phyloP scores from a whole-genome alignment of 2,113 vertebrate genomes.

The Melanerpes aurifrons region DNA sequence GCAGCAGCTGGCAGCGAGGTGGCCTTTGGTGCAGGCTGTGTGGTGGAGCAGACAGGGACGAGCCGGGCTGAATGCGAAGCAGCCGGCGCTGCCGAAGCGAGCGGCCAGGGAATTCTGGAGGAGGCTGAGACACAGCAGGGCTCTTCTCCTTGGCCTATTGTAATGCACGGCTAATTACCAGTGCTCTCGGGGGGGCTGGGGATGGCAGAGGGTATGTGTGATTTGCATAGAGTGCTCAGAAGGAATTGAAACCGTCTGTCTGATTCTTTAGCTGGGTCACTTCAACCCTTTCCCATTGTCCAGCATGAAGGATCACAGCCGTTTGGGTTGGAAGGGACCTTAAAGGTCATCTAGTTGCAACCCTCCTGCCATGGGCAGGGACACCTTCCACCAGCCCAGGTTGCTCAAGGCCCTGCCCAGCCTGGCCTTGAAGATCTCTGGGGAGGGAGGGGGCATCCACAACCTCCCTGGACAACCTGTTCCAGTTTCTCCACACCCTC shows the following conservation, averaged over 20 bases:
- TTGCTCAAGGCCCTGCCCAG: too few relatives aligned
- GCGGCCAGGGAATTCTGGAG: background rate
- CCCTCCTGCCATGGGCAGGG: too few relatives aligned
- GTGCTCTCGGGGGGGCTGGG: background rate
- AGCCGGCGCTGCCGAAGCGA: background rate
- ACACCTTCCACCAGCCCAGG: too few relatives aligned
- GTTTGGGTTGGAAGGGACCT: too few relatives aligned
- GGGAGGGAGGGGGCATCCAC: too few relatives aligned
- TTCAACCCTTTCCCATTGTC: background rate
- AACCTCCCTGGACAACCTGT: too few relatives aligned
- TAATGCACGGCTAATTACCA: background rate
- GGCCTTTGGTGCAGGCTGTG: background rate
- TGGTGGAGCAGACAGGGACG: background rate
- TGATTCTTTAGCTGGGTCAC: background rate
- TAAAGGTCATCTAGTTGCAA: too few relatives aligned
- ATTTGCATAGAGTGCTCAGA: slow-evolving; percentile 51
- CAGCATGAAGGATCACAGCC: background rate
- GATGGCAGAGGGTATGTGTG: background rate
- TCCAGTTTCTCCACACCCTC: too few relatives aligned
- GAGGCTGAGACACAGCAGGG: background rate
- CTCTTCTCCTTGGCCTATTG: background rate
- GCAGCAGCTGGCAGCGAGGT: background rate
- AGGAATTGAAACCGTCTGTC: slow-evolving; percentile 53
- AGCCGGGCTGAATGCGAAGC: background rate
- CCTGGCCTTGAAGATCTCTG: too few relatives aligned